Conservation (phyloP, 1,140 invertebrate genomes). For the Bombyx mori region ASM3026992v2 NC_085109.1:7164001-7164500, state of each 20-base stretch:
- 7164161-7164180: too few relatives aligned
- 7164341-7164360: not conserved
- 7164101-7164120: too few relatives aligned
- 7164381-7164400: not conserved
- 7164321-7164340: not conserved
- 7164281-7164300: too few relatives aligned
- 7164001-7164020: too few relatives aligned
- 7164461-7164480: not conserved
- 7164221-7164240: not conserved
- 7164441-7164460: not conserved
- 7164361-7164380: not conserved
- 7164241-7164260: not conserved
- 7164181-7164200: too few relatives aligned
- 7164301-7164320: not conserved
- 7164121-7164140: too few relatives aligned
- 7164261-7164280: not conserved
- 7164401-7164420: not conserved
- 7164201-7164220: too few relatives aligned
- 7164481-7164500: not conserved
- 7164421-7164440: not conserved
- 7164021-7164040: too few relatives aligned
- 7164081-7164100: too few relatives aligned
- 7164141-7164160: too few relatives aligned
- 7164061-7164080: too few relatives aligned
- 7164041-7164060: too few relatives aligned